Evolutionary conservation across 2,797 vertebrate species (phyloP).

Genomic region (Scleropages formosus): DNA sequence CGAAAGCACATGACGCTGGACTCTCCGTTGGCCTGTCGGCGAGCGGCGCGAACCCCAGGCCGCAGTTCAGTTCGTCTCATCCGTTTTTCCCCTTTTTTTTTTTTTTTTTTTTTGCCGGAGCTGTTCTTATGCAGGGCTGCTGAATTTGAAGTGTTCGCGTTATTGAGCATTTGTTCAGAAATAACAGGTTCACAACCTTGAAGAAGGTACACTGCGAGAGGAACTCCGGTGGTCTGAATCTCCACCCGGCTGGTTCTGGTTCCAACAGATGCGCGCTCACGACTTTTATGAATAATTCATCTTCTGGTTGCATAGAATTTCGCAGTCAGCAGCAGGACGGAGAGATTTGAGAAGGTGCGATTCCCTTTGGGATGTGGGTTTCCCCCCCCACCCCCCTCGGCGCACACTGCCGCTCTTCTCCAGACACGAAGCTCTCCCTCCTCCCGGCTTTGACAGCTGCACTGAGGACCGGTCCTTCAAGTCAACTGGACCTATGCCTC

Average conservation of each 20-base stretch:
- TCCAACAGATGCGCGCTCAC: constrained; percentile 7
- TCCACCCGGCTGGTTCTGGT: neutral
- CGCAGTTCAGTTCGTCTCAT: constrained; percentile 43
- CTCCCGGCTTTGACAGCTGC: constrained; percentile 48
- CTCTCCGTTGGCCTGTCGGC: constrained; percentile 66
- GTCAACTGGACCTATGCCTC: constrained; percentile 34
- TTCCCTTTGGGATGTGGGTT: constrained; percentile 34
- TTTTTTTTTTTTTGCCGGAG: constrained; percentile 56
- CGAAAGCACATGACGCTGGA: constrained; percentile 69
- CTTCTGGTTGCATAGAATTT: constrained; percentile 56
- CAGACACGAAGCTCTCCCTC: constrained; percentile 37
- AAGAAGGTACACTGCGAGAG: neutral
- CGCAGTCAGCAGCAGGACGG: constrained; percentile 54
- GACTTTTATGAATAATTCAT: constrained; percentile 52
- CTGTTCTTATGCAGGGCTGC: constrained; percentile 70
- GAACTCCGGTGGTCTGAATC: constrained; percentile 22
- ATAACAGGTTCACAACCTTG: constrained; percentile 39
- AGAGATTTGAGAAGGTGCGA: constrained; percentile 50
- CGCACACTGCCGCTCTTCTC: constrained; percentile 36
- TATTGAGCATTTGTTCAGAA: constrained; percentile 36
- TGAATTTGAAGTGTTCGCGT: constrained; percentile 58
- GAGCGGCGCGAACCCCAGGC: constrained; percentile 70
- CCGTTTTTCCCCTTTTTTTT: constrained; percentile 35
- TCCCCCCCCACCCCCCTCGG: too few relatives aligned
- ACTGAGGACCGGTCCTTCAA: constrained; percentile 39